These are phyloP conservation scores for Mythimna vitellina DNA, from an alignment of 2,888 invertebrate species.

Conservation along the genomic window DNA sequence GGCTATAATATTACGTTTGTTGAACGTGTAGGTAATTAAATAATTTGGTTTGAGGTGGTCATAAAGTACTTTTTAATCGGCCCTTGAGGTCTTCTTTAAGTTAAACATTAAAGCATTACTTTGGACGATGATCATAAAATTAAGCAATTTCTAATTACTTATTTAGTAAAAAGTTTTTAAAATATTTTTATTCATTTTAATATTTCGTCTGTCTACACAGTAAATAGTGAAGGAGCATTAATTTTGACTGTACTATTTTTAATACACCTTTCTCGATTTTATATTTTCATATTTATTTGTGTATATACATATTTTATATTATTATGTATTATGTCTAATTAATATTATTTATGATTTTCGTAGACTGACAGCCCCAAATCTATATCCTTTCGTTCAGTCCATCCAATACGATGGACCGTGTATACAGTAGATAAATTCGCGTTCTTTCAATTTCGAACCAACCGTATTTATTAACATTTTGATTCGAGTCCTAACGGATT, in stretches of 20 bases:
- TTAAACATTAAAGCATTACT: constrained; percentile 12
- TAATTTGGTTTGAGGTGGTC: constrained; percentile 21
- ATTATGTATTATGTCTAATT: too few species aligned
- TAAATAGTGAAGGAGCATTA: too few species aligned
- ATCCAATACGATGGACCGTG: too few species aligned
- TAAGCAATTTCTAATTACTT: background rate
- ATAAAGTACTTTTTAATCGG: constrained; percentile 40
- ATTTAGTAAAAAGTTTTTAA: background rate
- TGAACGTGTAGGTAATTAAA: constrained; percentile 35
- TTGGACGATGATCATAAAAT: background rate
- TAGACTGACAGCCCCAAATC: too few species aligned
- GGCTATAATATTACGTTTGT: constrained; percentile 31
- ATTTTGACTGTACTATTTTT: too few species aligned
- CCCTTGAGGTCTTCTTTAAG: constrained; percentile 20
- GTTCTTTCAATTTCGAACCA: background rate
- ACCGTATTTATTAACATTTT: background rate
- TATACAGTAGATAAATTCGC: background rate
- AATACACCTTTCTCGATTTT: too few species aligned
- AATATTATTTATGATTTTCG: too few species aligned
- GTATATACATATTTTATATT: too few species aligned
- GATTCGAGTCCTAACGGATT: background rate
- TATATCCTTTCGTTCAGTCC: too few species aligned
- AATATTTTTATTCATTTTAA: background rate
- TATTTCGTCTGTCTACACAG: background rate
- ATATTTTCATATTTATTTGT: too few species aligned